Evolutionary conservation across 1,140 invertebrate species (phyloP).

Genomic region (Trichomalopsis sarcophagae): DNA sequence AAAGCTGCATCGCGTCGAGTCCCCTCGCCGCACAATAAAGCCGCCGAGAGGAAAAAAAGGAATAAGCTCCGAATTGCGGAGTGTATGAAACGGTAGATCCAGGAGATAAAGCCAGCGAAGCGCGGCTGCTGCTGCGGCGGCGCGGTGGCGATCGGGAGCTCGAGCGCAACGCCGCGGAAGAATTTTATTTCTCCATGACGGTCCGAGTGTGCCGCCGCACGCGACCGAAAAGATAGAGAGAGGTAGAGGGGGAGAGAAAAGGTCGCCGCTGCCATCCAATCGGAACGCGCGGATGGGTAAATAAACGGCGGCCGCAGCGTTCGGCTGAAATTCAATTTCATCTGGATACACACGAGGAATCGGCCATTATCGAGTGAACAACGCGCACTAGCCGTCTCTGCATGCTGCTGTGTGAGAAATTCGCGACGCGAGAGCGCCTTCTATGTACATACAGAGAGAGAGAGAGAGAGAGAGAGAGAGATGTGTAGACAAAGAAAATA

Average conservation of each 20-base stretch:
- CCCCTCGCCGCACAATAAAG: background rate
- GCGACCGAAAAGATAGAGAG: conserved; percentile 26
- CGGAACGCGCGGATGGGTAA: conserved; percentile 53
- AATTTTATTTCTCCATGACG: conserved; percentile 59
- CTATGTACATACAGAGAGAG: background rate
- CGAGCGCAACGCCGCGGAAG: conserved; percentile 50
- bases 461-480: background rate
- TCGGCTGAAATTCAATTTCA: conserved; percentile 64
- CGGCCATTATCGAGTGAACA: conserved; percentile 55
- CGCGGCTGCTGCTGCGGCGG: background rate
- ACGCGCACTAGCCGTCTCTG: background rate
- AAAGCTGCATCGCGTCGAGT: background rate
- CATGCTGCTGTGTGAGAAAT: background rate
- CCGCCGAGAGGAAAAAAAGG: background rate
- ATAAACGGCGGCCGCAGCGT: conserved; percentile 38
- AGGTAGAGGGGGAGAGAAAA: background rate
- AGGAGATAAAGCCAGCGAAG: conserved; percentile 30
- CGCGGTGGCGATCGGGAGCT: background rate
- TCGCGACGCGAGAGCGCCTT: conserved; percentile 2
- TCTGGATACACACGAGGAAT: conserved; percentile 60
- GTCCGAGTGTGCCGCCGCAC: background rate
- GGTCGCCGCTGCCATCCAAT: conserved; percentile 26
- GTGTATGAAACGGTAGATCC: conserved; percentile 27
- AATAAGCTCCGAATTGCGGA: background rate
- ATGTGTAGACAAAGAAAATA: background rate